These are phyloP conservation scores for Alectura lathami DNA, from an alignment of 2,113 vertebrate genomes.

Conservation along the genomic window DNA sequence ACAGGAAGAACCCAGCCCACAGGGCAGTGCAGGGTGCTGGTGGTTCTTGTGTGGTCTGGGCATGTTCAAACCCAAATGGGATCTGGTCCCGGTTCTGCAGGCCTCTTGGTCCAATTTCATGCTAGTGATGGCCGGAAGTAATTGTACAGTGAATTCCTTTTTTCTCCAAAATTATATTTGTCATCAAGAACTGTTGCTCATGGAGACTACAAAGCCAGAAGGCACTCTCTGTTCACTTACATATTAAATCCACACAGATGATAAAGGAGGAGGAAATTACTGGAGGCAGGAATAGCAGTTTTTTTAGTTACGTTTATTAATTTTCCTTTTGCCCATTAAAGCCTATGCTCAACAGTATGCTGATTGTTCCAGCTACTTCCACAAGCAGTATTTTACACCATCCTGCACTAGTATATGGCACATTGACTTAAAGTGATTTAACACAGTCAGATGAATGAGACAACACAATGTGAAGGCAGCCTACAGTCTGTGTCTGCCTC, in stretches of 20 bases:
- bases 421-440: not conserved
- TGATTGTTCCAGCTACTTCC: not conserved
- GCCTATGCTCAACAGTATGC: not conserved
- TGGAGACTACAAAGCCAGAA: not conserved
- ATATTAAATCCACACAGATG: not conserved
- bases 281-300: not conserved
- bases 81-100: not conserved
- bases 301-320: not conserved
- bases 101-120: not conserved
- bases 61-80: not conserved
- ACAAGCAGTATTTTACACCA: not conserved
- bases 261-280: not conserved
- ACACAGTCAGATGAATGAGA: not conserved
- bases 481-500: not conserved
- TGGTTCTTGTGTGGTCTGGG: not conserved
- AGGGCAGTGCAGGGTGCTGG: not conserved
- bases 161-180: not conserved
- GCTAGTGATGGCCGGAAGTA: rapidly evolving
- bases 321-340: not conserved
- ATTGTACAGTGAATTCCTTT: not conserved
- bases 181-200: not conserved
- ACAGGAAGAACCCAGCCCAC: not conserved
- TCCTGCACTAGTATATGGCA: not conserved
- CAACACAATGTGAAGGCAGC: not conserved
- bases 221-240: not conserved